A percentile compares a stretch with the other conserved stretches of the same genome.
These are phyloP conservation scores for Planiliza haematocheilus DNA, from an alignment of 2,113 vertebrate species.

Conservation along the genomic window DNA sequence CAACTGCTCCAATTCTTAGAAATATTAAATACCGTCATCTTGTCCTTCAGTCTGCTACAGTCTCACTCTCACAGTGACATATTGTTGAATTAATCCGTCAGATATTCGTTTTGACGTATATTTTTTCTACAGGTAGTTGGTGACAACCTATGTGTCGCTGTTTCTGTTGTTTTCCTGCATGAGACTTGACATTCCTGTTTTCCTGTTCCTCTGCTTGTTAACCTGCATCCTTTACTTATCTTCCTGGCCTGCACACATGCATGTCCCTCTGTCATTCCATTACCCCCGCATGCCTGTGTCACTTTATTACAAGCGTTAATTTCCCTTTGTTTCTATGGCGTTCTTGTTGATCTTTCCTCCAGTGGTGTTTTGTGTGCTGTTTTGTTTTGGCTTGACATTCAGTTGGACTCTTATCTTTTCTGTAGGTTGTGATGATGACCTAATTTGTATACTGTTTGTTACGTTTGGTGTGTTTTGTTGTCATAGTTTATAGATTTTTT, in stretches of 20 bases:
- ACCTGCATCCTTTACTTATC: slow-evolving; percentile 2
- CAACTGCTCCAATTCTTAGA: too few species aligned
- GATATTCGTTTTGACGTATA: neutral
- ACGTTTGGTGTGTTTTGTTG: neutral
- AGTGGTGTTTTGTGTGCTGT: neutral
- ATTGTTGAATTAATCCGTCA: neutral
- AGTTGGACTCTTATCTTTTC: neutral
- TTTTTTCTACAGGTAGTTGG: neutral
- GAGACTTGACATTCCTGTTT: neutral
- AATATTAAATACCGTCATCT: too few species aligned
- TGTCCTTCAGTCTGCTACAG: too few species aligned
- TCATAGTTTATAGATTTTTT: too few species aligned
- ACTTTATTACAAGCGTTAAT: neutral
- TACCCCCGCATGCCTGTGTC: neutral
- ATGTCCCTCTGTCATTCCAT: neutral
- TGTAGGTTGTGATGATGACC: neutral
- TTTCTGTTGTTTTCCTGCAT: slow-evolving; percentile 12
- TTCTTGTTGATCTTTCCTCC: neutral
- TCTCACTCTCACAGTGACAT: too few species aligned
- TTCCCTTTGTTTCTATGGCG: neutral
- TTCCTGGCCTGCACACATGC: slow-evolving; percentile 5
- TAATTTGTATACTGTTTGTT: neutral
- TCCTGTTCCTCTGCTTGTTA: neutral
- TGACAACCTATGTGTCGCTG: neutral
- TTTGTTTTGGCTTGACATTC: slow-evolving; percentile 3